phyloP scores from a whole-genome alignment of 2,113 vertebrate species.

The Semnornis frantzii region DNA sequence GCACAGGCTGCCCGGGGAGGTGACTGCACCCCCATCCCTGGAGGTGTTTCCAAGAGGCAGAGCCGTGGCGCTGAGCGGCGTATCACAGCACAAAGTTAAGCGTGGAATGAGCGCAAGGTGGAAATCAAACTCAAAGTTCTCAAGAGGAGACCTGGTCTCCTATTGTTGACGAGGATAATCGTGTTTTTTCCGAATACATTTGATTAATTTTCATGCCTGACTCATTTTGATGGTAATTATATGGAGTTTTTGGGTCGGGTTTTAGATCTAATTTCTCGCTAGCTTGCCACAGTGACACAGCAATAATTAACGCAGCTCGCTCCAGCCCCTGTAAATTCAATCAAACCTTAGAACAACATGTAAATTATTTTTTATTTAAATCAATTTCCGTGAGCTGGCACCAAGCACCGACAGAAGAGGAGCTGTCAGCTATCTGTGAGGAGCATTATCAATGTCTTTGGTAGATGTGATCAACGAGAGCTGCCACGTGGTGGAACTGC shows the following conservation, averaged over 20 bases:
- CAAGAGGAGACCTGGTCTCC: slow-evolving; percentile 45
- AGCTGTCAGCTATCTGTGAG: slow-evolving; percentile 68
- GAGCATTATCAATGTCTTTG: slow-evolving; percentile 54
- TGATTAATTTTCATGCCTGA: slow-evolving; percentile 71
- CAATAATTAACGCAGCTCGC: slow-evolving; percentile 73
- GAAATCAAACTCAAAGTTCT: slow-evolving; percentile 56
- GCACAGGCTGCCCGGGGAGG: too few relatives aligned
- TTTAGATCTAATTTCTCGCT: slow-evolving; percentile 72
- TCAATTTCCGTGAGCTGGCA: slow-evolving; percentile 73
- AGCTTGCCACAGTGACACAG: slow-evolving; percentile 65
- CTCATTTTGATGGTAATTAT: slow-evolving; percentile 76
- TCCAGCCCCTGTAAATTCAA: slow-evolving; percentile 75
- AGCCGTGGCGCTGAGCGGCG: not conserved
- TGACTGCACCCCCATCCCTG: too few relatives aligned
- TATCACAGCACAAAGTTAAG: not conserved
- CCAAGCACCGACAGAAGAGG: slow-evolving; percentile 55
- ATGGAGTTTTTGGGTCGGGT: slow-evolving; percentile 73
- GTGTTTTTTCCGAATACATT: slow-evolving; percentile 54
- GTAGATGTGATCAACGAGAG: slow-evolving; percentile 46
- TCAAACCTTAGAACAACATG: slow-evolving; percentile 70
- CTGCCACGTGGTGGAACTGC: slow-evolving; percentile 3
- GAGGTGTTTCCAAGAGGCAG: too few relatives aligned
- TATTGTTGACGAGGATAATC: slow-evolving; percentile 65
- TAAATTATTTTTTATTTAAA: slow-evolving; percentile 73
- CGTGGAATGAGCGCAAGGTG: not conserved